phyloP scores from a whole-genome alignment of 2,888 invertebrate genomes.

The Parelbella ahira region DNA sequence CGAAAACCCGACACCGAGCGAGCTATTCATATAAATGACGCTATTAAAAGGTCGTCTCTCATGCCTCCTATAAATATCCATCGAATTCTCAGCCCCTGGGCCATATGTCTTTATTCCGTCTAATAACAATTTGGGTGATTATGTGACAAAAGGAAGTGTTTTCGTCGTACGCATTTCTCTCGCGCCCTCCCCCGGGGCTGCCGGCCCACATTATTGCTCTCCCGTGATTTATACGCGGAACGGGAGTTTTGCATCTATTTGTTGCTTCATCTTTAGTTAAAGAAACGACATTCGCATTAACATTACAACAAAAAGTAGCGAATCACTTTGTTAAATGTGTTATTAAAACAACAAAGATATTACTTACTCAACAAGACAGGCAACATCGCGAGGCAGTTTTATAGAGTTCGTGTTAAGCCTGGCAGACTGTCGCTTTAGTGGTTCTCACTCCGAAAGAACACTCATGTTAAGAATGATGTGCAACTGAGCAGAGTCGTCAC shows the following conservation, averaged over 20 bases:
- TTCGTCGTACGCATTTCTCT: constrained; percentile 59
- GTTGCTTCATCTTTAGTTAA: constrained; percentile 4
- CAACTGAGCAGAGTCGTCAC: too few relatives aligned
- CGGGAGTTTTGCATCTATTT: constrained; percentile 1
- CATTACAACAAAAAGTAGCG: too few relatives aligned
- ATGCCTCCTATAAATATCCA: constrained; percentile 62
- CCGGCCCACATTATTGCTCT: constrained; percentile 70
- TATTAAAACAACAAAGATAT: too few relatives aligned
- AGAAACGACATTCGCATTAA: too few relatives aligned
- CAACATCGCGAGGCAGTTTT: too few relatives aligned
- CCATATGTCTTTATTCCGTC: constrained; percentile 78
- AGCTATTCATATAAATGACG: constrained; percentile 41
- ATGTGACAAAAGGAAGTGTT: constrained; percentile 78
- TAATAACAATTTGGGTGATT: constrained; percentile 80
- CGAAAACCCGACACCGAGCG: too few relatives aligned
- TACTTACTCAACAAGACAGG: too few relatives aligned
- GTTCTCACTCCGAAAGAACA: too few relatives aligned
- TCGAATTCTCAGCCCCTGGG: constrained; percentile 42
- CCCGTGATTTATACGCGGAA: constrained; percentile 65
- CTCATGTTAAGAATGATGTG: too few relatives aligned
- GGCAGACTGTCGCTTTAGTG: too few relatives aligned
- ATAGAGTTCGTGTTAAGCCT: too few relatives aligned
- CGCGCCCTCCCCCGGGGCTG: constrained; percentile 51
- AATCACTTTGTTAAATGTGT: too few relatives aligned
- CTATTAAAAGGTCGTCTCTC: constrained; percentile 74